phyloP scores from a whole-genome alignment of 1,140 invertebrate species.

The Drosophila sechellia region DNA sequence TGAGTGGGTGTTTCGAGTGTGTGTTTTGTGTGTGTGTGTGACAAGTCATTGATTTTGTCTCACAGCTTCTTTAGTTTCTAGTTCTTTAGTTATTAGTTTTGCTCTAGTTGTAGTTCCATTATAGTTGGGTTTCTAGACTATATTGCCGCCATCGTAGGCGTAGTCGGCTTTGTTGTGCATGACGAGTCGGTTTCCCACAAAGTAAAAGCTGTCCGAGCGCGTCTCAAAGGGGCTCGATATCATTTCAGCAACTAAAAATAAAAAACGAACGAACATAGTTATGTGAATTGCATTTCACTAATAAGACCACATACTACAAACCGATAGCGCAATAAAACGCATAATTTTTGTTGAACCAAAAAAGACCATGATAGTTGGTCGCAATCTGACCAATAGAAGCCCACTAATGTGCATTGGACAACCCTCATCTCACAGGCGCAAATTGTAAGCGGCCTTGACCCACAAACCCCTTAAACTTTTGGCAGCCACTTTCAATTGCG shows the following conservation, averaged over 20 bases:
- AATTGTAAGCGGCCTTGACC: not conserved
- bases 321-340: too few species aligned
- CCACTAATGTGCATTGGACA: not conserved
- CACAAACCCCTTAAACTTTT: slow-evolving; percentile 4
- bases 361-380: too few species aligned
- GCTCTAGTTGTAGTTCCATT: slow-evolving; percentile 49
- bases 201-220: slow-evolving; percentile 99
- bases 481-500: slow-evolving; percentile 2
- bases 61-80: slow-evolving; percentile 45
- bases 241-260: slow-evolving; percentile 96
- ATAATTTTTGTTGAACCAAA: too few species aligned
- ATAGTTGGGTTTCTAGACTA: slow-evolving; percentile 56
- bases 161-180: slow-evolving; percentile 98
- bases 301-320: not conserved
- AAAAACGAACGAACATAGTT: not conserved
- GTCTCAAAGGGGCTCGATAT: slow-evolving; percentile 98
- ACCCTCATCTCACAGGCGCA: not conserved
- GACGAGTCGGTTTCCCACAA: slow-evolving; percentile 97
- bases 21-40: slow-evolving; percentile 23
- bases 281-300: not conserved
- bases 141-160: slow-evolving; percentile 82
- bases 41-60: slow-evolving; percentile 54
- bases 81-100: slow-evolving; percentile 55
- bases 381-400: too few species aligned
- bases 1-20: slow-evolving; percentile 14